A percentile compares a stretch with the other conserved stretches of the same genome.
These are phyloP conservation scores for Apteryx owenii DNA, from an alignment of 2,113 vertebrate genomes.

Conservation along the genomic window DNA sequence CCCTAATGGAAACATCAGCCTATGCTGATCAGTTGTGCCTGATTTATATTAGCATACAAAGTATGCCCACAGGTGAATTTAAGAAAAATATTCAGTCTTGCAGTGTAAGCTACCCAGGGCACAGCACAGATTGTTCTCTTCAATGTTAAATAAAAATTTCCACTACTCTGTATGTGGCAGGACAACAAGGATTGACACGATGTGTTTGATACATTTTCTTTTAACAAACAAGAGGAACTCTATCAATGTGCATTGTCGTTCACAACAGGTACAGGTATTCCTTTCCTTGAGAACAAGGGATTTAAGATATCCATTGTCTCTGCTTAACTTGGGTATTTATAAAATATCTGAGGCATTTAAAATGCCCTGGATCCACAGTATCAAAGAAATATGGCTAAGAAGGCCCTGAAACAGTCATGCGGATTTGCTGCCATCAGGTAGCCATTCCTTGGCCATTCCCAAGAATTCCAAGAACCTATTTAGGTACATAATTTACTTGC, in stretches of 20 bases:
- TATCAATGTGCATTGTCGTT: background rate
- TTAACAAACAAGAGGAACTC: background rate
- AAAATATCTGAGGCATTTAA: background rate
- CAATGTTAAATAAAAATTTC: background rate
- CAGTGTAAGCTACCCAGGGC: background rate
- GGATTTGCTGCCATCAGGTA: background rate
- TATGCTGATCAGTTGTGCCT: background rate
- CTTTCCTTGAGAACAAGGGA: background rate
- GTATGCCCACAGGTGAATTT: background rate
- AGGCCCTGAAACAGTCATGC: background rate
- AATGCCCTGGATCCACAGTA: background rate
- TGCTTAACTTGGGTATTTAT: background rate
- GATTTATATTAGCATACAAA: background rate
- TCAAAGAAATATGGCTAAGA: background rate
- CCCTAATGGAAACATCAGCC: background rate
- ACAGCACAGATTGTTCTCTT: background rate
- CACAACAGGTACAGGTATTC: background rate
- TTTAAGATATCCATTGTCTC: background rate
- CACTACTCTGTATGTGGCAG: background rate
- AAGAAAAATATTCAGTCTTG: background rate
- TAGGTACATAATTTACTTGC: background rate
- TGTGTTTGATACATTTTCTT: background rate
- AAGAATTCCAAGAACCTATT: background rate
- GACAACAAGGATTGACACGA: background rate
- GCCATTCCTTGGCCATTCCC: background rate